These are phyloP conservation scores for Cacoxenus indagator DNA, from an alignment of 2,888 invertebrate species.

Conservation along the genomic window DNA sequence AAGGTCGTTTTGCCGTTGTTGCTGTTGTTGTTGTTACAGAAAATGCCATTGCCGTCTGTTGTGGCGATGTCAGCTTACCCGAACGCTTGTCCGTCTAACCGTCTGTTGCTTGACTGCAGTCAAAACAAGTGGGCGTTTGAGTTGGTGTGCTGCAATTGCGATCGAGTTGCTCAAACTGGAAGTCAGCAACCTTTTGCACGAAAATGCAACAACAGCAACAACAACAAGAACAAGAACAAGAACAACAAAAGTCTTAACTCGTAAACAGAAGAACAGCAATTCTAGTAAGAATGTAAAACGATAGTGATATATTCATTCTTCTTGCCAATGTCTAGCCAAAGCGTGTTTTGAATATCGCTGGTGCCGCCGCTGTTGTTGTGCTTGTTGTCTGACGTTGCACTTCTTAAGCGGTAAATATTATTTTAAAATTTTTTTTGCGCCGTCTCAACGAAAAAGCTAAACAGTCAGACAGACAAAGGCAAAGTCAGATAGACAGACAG, in stretches of 20 bases:
- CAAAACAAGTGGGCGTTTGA: slow-evolving; percentile 1
- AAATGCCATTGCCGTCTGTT: slow-evolving; percentile 6
- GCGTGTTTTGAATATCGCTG: slow-evolving; percentile 3
- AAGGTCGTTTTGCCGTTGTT: slow-evolving; percentile 12
- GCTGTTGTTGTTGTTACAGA: slow-evolving; percentile 5
- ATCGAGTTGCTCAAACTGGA: slow-evolving; percentile 19
- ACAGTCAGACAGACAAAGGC: neutral
- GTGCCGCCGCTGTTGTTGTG: neutral
- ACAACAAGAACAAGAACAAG: neutral
- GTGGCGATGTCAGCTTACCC: neutral
- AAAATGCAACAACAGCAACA: slow-evolving; percentile 1
- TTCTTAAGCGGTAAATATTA: slow-evolving; percentile 5
- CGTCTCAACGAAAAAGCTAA: slow-evolving; percentile 11
- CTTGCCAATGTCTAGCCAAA: slow-evolving; percentile 16
- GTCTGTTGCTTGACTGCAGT: neutral
- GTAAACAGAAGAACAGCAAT: neutral
- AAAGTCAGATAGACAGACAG: neutral
- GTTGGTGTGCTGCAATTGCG: neutral
- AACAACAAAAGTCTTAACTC: neutral
- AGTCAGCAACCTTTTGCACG: slow-evolving; percentile 24
- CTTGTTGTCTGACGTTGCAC: neutral
- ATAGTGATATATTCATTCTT: slow-evolving; percentile 14
- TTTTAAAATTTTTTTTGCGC: neutral
- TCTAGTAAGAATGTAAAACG: slow-evolving; percentile 12
- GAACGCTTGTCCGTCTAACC: neutral